These are phyloP conservation scores for Bursaphelenchus mucronatus DNA, from an alignment of 1,140 invertebrate species.

Conservation along the genomic window DNA sequence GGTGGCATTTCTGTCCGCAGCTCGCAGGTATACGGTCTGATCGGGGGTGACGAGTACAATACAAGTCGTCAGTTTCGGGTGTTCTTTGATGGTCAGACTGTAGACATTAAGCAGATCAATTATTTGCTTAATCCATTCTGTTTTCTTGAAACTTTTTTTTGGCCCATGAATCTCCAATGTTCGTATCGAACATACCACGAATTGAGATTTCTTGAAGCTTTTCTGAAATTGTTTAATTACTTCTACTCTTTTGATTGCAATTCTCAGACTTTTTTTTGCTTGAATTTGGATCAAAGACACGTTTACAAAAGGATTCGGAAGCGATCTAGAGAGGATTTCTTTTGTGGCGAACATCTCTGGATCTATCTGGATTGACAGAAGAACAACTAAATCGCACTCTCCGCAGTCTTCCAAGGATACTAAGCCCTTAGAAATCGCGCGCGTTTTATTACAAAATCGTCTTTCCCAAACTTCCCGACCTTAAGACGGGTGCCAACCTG, in stretches of 20 bases:
- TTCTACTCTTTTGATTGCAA: no score
- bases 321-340: background rate
- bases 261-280: background rate
- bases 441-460: no score
- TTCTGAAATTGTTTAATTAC: slow-evolving; percentile 4
- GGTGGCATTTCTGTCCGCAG: background rate
- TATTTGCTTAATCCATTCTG: slow-evolving; percentile 35
- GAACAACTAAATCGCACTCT: background rate
- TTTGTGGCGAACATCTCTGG: background rate
- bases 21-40: slow-evolving; percentile 10
- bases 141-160: slow-evolving; percentile 33
- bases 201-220: slow-evolving; percentile 5
- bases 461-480: no score
- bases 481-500: no score
- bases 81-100: slow-evolving; percentile 28
- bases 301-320: background rate
- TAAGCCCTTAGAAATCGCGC: no score
- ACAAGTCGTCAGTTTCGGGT: slow-evolving; percentile 10
- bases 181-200: slow-evolving; percentile 29
- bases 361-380: slow-evolving; percentile 1
- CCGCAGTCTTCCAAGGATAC: no score
- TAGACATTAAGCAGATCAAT: slow-evolving; percentile 37
- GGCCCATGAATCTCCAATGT: slow-evolving; percentile 41
- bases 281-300: background rate
- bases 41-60: slow-evolving; percentile 1